Evolutionary conservation across 2,888 invertebrate genomes (phyloP).

Genomic region (Agrochola lychnidis): DNA sequence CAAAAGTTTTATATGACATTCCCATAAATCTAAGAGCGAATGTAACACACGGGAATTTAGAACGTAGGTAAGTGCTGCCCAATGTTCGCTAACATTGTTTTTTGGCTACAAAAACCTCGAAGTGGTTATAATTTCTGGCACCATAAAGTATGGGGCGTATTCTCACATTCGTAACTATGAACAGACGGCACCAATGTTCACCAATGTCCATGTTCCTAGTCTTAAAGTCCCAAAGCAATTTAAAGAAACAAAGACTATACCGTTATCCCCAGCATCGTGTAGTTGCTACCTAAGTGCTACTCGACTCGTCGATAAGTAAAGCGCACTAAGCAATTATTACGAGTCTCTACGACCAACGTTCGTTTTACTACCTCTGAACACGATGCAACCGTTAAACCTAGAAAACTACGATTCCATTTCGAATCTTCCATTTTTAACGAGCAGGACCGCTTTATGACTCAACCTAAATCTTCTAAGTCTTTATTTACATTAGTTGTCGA

Average conservation of each 20-base stretch:
- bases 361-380: slow-evolving; percentile 72
- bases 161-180: slow-evolving; percentile 8
- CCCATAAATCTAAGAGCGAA: slow-evolving; percentile 31
- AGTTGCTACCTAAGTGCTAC: slow-evolving; percentile 63
- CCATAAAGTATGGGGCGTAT: slow-evolving; percentile 1
- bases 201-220: slow-evolving; percentile 22
- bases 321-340: slow-evolving; percentile 67
- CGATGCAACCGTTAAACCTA: slow-evolving; percentile 71
- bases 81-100: slow-evolving; percentile 24
- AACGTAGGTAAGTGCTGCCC: slow-evolving; percentile 26
- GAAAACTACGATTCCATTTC: slow-evolving; percentile 69
- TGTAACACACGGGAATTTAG: slow-evolving; percentile 31
- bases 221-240: slow-evolving; percentile 49
- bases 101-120: neutral
- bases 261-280: slow-evolving; percentile 51
- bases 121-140: slow-evolving; percentile 5
- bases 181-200: slow-evolving; percentile 26
- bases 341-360: slow-evolving; percentile 61
- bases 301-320: slow-evolving; percentile 64
- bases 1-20: slow-evolving; percentile 31
- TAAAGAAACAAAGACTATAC: slow-evolving; percentile 55
- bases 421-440: slow-evolving; percentile 67
- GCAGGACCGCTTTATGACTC: slow-evolving; percentile 65
- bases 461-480: slow-evolving; percentile 47
- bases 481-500: slow-evolving; percentile 37